Evolutionary conservation across 2,888 invertebrate species (phyloP), one percentile per base, ranked within the genome.

Genomic region (Luperina testacea): DNA sequence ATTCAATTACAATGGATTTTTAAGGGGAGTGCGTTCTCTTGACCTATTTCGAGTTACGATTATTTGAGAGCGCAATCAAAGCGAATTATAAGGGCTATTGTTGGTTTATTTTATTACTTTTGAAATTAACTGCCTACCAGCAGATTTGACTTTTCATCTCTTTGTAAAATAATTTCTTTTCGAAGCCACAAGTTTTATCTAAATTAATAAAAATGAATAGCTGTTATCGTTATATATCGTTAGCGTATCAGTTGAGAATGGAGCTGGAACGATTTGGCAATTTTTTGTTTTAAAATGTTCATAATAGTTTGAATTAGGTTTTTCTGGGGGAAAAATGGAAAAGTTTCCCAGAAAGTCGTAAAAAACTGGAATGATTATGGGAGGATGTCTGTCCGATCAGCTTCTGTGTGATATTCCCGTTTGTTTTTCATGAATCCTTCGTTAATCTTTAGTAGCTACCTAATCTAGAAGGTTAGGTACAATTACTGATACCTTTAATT

Each of bases 1-100:
- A 84, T 89, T 90, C 87, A 91, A 90, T 90, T 89, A 89, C 81
- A 81, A 83, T 75, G 87, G 75, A 77, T 83, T 88, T 89, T 87
- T 86, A 87, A 85, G 57, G 68, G 82, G 67, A 82, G 81, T 85
- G 75, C 84, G 64, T 83, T 76, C 74, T 77, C 83, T 80, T 82
- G 85, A 88, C 83, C 78, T 78, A 84, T 81, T 88, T 87, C 83
- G 59, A 74, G 75, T 78, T 82, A 82, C 81, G 87, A 80, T 85
- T 77, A 79, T 87, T 79, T 77, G 81, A 85, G 86, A 86, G 83
- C 77, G 83, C 81, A 85, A 88, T 85, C 83, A 87, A 88, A 82
- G 32, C 68, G 69, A 88, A 87, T 87, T 87, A 75, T 71, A 71
- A 32, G 20, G 74, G 51, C 70, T 59, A 64, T 72, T 86, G 75